Evolutionary conservation across 1,140 invertebrate species (phyloP), one percentile per base, ranked within the genome.

Genomic region (Drosophila carrolli): DNA sequence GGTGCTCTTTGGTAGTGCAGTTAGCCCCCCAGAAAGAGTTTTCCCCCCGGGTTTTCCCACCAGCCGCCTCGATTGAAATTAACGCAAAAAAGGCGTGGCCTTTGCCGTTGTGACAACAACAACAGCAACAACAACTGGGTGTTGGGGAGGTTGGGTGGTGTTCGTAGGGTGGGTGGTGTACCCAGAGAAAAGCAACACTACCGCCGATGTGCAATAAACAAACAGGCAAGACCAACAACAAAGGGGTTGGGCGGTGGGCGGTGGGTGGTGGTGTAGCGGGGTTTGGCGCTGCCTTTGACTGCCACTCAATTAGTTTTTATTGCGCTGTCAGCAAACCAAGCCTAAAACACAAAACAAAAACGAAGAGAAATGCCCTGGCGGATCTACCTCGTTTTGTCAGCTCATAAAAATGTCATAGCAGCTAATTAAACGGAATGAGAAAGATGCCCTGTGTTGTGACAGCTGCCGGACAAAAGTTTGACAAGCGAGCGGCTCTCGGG

Each of bases 261-360:
- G 35, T 23, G n/a, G 47, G 27, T 11, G 10, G 10, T 47, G 50
- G 14, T 41, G 37, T 38, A 7, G 43, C 8, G 27, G 48, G 32
- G 9, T 35, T 51, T 16, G 29, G 2, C 29, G 43, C 40, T 47
- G 57, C 60, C 68, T 60, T 74, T 65, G 75, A 76, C 80, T 84
- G 76, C 76, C 68, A 78, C 72, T 89, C 84, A 89, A 81, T 89
- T 90, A 83, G 78, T 88, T 88, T 88, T 88, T 89, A 89, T 89
- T 89, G 77, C 84, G 67, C 77, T 89, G 81, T 84, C 83, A 86
- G 65, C 75, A 86, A 65, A 56, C 57, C 77, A 54, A 37, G 53
- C 38, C 54, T 59, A 62, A 53, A 63, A 65, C 40, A 40, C 55
- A 37, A 43, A 32, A 40, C 23, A 53, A 14, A 27, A 29, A 48